Conservation (phyloP, 1,140 invertebrate genomes). For the Penaeus vannamei region DNA sequence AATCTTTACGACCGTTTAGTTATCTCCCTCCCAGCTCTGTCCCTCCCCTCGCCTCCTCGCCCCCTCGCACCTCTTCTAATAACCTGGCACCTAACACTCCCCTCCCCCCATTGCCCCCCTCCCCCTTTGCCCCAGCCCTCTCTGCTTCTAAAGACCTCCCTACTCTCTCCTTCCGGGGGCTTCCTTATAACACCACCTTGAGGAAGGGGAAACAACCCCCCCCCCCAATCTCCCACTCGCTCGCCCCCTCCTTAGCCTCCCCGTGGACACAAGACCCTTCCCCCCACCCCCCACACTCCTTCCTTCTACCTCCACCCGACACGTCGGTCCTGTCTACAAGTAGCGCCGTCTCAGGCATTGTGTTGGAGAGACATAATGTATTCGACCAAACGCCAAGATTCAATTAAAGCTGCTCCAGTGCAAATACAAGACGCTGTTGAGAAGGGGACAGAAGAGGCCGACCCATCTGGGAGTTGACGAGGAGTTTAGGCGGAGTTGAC, state of each 20-base stretch:
- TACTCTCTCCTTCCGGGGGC: neutral
- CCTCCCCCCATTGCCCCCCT: neutral
- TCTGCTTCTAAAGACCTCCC: too few relatives aligned
- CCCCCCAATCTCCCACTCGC: neutral
- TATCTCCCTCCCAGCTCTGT: neutral
- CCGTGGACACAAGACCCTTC: too few relatives aligned
- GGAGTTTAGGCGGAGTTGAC: conserved; percentile 45
- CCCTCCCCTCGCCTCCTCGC: neutral
- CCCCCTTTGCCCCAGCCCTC: neutral
- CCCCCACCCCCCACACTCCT: neutral
- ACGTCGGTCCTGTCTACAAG: conserved; percentile 26
- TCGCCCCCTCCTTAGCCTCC: neutral
- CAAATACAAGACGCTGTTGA: conserved; percentile 65
- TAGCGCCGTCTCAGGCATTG: conserved; percentile 35
- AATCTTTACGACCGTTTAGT: neutral
- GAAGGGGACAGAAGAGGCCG: conserved; percentile 42
- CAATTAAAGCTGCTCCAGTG: conserved; percentile 63
- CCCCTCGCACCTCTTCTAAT: neutral
- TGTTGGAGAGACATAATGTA: conserved; percentile 57
- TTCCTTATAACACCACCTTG: neutral
- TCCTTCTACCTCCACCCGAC: neutral
- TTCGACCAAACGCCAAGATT: conserved; percentile 65
- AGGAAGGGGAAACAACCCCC: neutral
- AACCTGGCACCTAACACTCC: neutral
- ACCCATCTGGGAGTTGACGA: conserved; percentile 48